Conservation (phyloP, 2,113 vertebrate genomes). For the Sinocyclocheilus anshuiensis region DNA sequence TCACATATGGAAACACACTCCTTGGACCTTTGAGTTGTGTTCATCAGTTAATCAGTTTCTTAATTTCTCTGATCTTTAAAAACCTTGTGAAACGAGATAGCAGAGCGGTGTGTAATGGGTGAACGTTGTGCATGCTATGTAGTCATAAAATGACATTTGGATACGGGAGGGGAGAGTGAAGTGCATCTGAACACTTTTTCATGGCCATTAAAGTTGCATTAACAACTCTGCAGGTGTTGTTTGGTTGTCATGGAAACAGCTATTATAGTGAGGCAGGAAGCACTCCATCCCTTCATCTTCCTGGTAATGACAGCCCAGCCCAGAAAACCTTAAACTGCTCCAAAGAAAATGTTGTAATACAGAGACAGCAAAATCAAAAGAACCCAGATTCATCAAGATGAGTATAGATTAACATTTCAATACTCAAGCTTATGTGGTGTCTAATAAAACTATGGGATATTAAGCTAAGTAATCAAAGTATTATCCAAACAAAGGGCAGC, state of each 20-base stretch:
- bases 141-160: constrained; percentile 43
- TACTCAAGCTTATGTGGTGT: neutral
- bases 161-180: neutral
- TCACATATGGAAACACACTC: constrained; percentile 38
- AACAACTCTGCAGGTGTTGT: constrained; percentile 47
- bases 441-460: neutral
- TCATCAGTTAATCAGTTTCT: constrained; percentile 42
- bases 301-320: neutral
- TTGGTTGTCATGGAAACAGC: constrained; percentile 52
- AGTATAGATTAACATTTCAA: neutral
- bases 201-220: constrained; percentile 30
- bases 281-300: constrained; percentile 6
- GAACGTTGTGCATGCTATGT: neutral
- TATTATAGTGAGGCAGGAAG: constrained; percentile 45
- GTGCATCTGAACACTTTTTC: constrained; percentile 23
- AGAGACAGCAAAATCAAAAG: neutral
- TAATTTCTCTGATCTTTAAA: constrained; percentile 35
- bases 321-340: neutral
- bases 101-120: neutral
- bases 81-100: constrained; percentile 11
- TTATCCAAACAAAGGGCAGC: neutral
- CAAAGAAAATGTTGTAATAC: neutral
- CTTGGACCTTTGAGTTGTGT: constrained; percentile 25
- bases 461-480: neutral
- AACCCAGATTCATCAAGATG: neutral